A percentile compares a stretch with the other conserved stretches of the same genome.
Evolutionary conservation across 1,140 invertebrate genomes (phyloP).

Genomic region (Anastatus disparis): DNA sequence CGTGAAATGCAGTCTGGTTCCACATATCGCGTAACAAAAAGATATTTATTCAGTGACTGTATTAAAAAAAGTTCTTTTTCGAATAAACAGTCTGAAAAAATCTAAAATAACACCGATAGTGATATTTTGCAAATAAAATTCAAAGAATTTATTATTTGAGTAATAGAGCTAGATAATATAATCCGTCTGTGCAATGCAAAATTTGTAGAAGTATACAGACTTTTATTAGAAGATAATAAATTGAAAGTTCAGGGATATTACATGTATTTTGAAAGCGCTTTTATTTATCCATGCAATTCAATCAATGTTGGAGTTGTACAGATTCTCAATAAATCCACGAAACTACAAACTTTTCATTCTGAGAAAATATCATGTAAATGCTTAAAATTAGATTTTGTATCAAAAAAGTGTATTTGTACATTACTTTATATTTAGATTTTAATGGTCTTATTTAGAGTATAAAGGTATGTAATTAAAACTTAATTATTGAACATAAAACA

Average conservation of each 20-base stretch:
- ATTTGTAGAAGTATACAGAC: neutral
- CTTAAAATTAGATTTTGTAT: neutral
- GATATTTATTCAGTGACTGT: neutral
- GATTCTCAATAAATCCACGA: neutral
- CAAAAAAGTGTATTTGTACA: too few relatives aligned
- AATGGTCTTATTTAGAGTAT: too few relatives aligned
- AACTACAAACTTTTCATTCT: neutral
- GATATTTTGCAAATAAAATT: too few relatives aligned
- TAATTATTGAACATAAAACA: too few relatives aligned
- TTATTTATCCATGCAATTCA: neutral
- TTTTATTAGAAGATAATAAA: neutral
- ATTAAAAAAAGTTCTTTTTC: neutral
- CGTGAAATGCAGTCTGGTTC: constrained; percentile 1
- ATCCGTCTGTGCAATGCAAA: neutral
- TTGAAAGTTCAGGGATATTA: neutral
- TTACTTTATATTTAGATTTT: too few relatives aligned
- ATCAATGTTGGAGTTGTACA: neutral
- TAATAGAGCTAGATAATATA: neutral
- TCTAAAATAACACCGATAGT: neutral
- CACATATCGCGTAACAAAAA: neutral
- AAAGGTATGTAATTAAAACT: too few relatives aligned
- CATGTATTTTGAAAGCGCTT: neutral
- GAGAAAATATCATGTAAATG: neutral
- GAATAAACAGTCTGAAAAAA: neutral
- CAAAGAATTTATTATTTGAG: neutral